Base-by-base conservation (phyloP, 1,140 invertebrate genomes). In the Brachionus calyciflorus region DNA sequence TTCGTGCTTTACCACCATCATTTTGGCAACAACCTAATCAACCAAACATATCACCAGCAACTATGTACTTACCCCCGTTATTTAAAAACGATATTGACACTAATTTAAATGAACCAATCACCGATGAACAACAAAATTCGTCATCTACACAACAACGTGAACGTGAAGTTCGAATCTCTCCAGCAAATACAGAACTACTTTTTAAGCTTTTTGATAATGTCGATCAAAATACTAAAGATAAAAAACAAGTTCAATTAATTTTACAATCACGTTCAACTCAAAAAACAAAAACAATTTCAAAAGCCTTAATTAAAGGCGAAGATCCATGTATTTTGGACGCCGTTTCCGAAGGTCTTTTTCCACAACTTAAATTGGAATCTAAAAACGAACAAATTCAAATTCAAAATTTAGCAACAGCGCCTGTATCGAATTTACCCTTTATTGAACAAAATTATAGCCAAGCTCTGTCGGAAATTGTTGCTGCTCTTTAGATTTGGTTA, bases 1-100 rank as follows among this genome's bases (percentile, higher is more conserved):
- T 87, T 79, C 79, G 87, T 57, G 87, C 87, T 3, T 80, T 88
- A 44, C 87, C 87, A 14, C 86, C 86, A 79, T 87, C 87, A 28
- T 88, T 88, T 79, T 88, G 87, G 87, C 84, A 87, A 79, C 87
- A 88, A 77, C 87, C 87, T 9, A 88, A 88, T 80, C 81, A 84
- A 33, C 81, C 86, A 0, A 80, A 82, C 19, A 78, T 85, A 10
- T 85, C 87, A 0, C 87, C 87, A n/a, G 84, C 81, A 28, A 80
- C 78, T 26, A 77, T 82, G 76, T 82, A 81, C 26, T 80, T 87
- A 73, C 86, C 87, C 0, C 87, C 85, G 1, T 80, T 87, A 24
- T 80, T 80, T 41, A 82, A 81, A 55, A 83, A 80, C 60, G 85
- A 86, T 44, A 78, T 79, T 19, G 81, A 80, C 17, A 84, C 84